A percentile compares a stretch with the other conserved stretches of the same genome.
These are phyloP conservation scores for Scolopax bukidnonensis DNA, from an alignment of 2,797 vertebrate genomes.

Conservation along the genomic window DNA sequence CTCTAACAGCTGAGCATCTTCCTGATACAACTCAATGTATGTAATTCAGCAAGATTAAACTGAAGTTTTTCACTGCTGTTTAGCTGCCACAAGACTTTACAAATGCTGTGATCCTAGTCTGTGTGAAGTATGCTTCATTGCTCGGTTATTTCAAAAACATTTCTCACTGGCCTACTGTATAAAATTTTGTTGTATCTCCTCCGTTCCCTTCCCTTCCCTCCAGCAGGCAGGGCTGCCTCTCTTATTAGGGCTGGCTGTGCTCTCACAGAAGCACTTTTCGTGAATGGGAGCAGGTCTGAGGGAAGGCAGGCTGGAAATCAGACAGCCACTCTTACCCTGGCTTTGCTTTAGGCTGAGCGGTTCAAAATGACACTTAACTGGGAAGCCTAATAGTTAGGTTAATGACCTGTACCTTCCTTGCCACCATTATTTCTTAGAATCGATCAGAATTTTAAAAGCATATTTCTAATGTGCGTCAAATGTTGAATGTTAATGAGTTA, in stretches of 20 bases:
- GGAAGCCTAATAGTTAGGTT: not conserved
- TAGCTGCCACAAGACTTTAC: not conserved
- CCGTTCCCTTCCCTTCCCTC: not conserved
- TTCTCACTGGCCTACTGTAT: not conserved
- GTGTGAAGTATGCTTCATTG: not conserved
- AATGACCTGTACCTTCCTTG: not conserved
- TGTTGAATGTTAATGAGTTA: slow-evolving; percentile 2
- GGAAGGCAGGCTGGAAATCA: slow-evolving; percentile 2
- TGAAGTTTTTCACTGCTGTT: not conserved
- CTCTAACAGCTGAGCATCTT: not conserved
- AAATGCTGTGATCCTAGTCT: slow-evolving; percentile 49
- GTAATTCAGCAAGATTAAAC: slow-evolving; percentile 18
- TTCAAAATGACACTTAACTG: not conserved
- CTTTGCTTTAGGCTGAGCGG: not conserved
- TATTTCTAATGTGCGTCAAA: not conserved
- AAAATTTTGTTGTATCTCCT: not conserved
- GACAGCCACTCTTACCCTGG: not conserved
- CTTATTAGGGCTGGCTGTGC: not conserved
- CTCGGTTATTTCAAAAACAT: not conserved
- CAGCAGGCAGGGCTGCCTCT: not conserved
- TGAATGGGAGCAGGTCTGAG: not conserved
- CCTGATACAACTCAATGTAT: not conserved
- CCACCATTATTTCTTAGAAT: not conserved
- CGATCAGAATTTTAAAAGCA: slow-evolving; percentile 26
- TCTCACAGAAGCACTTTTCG: slow-evolving; percentile 5